Base-by-base conservation (phyloP, 2,797 vertebrate genomes). In the Eulemur rubriventer region DNA sequence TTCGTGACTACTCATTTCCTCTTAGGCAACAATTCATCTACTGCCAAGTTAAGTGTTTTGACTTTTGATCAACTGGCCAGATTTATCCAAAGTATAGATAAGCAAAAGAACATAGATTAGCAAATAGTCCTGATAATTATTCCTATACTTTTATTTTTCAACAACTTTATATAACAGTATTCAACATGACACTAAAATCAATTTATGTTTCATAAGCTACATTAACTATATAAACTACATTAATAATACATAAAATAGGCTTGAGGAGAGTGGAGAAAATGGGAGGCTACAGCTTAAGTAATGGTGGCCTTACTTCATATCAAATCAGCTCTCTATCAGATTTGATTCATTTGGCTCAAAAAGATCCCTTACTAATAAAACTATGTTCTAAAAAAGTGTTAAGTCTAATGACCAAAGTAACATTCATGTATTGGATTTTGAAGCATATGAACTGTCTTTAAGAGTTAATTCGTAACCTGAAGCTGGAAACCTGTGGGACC, bases 331-430 rank as follows among this genome's bases (percentile, higher is more conserved):
- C 57, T 35, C 38, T 65, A 50, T 85, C 24, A 73, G 75, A 83
- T 89, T 94, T 95, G 35, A 61, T 78, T 87, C 4, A 73, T 83
- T 87, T 92, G 9, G 16, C 17, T 94, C 43, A 73, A 79, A 92
- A 89, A 84, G 2, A 38, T 65, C 61, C 48, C 28, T 82, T 43
- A 69, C 61, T 26, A 67, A n/a, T 80, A 84, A 57, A 75, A 48
- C 38, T 55, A 86, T 46, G 12, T 46, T 83, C 57, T 92, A 85
- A 92, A 43, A 63, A 30, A 3, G 6, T 57, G 50, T 73, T 86
- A 78, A 55, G 12, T 67, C 26, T 81, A 48, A 65, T 75, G 81
- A 57, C 69, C 28, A 70, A 80, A 88, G 43, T 48, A 41, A 55
- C 7, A 41, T 30, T 82, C 20, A 22, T 26, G 17, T 13, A 4